Conservation (phyloP, 2,888 invertebrate genomes). For the Tenthredo livida region DNA sequence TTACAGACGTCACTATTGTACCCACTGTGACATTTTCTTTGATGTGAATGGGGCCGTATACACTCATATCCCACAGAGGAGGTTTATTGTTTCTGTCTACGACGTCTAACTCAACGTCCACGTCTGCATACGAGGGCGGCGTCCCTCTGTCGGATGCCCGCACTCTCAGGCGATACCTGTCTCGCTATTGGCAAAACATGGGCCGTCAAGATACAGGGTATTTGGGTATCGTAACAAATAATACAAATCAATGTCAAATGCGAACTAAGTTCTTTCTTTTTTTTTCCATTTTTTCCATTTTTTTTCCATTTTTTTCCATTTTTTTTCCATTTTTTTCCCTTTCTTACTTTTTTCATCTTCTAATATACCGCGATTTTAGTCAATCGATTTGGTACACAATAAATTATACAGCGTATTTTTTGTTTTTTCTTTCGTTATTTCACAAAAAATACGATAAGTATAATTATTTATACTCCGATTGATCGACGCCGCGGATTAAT, state of each 20-base stretch:
- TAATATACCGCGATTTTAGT: constrained; percentile 50
- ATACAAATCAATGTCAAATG: constrained; percentile 55
- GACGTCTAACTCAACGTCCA: constrained; percentile 98
- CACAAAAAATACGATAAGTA: neutral
- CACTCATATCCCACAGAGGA: constrained; percentile 96
- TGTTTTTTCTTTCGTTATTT: neutral
- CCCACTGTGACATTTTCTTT: constrained; percentile 99
- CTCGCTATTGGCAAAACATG: constrained; percentile 92
- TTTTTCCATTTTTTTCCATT: constrained; percentile 46
- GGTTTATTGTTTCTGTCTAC: constrained; percentile 99
- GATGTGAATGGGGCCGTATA: constrained; percentile 98
- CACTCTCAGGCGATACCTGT: constrained; percentile 97
- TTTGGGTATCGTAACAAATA: constrained; percentile 67
- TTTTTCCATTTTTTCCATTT: constrained; percentile 55
- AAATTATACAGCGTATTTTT: constrained; percentile 19
- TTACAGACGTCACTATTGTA: constrained; percentile 98
- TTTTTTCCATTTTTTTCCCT: constrained; percentile 51
- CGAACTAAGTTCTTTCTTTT: constrained; percentile 62
- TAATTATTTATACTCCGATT: neutral
- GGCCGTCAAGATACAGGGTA: constrained; percentile 84
- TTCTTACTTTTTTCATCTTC: constrained; percentile 58
- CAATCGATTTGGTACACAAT: constrained; percentile 6
- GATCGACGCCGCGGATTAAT: neutral
- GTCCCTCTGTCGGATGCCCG: constrained; percentile 97
- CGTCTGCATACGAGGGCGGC: constrained; percentile 95